Conservation (phyloP, 1,140 invertebrate genomes). For the Antheraea mylitta region DNA sequence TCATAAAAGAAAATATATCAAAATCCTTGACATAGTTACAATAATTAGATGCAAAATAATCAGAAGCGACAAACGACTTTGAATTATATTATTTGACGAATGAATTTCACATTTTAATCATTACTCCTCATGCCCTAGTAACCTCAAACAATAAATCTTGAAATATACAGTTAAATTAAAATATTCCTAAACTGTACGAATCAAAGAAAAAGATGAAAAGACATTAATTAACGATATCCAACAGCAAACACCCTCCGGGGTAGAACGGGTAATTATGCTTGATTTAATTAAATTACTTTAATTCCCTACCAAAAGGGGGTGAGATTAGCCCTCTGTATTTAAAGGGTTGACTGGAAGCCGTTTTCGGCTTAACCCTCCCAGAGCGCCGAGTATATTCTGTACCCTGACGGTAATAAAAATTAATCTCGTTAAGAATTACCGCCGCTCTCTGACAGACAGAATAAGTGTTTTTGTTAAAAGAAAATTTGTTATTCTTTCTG, state of each 20-base stretch:
- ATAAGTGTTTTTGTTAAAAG: not conserved
- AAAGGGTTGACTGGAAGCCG: constrained; percentile 13
- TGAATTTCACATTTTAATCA: too few relatives aligned
- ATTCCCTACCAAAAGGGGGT: constrained; percentile 12
- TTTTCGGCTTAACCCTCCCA: constrained; percentile 15
- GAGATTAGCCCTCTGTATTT: constrained; percentile 17
- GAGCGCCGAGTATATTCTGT: constrained; percentile 9
- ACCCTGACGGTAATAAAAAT: constrained; percentile 10
- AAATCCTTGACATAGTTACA: too few relatives aligned
- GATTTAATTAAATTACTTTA: constrained; percentile 16
- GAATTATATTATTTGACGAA: too few relatives aligned
- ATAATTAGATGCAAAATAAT: too few relatives aligned
- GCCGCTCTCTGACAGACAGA: not conserved
- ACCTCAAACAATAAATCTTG: not conserved
- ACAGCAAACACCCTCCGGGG: constrained; percentile 5
- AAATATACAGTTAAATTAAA: not conserved
- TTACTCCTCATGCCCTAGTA: not conserved
- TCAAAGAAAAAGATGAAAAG: constrained; percentile 12
- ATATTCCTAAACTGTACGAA: not conserved
- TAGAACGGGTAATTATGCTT: constrained; percentile 7
- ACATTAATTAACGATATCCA: not conserved
- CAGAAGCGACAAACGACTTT: too few relatives aligned
- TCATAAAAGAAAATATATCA: too few relatives aligned
- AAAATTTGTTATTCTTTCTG: not conserved
- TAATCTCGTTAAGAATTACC: constrained; percentile 1